Conservation (phyloP, 1,140 invertebrate genomes). For the Lutraria rhynchaena region DNA sequence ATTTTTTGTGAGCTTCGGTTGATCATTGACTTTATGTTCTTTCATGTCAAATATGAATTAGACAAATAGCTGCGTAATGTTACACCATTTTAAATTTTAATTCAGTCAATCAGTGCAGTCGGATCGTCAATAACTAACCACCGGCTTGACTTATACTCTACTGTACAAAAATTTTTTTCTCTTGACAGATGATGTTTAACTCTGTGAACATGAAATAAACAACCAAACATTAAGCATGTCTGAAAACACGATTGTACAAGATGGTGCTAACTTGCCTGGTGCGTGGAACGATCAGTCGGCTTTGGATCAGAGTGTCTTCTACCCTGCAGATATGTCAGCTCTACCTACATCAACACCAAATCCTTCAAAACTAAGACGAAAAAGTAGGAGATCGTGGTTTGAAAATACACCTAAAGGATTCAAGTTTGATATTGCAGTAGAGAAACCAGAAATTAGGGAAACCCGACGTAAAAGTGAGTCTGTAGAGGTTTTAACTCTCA, state of each 20-base stretch:
- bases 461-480: conserved; percentile 56
- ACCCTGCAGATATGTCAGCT: conserved; percentile 49
- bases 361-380: conserved; percentile 47
- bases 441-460: conserved; percentile 50
- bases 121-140: too few relatives aligned
- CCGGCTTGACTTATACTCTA: too few relatives aligned
- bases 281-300: not conserved
- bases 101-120: too few relatives aligned
- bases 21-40: too few relatives aligned
- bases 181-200: too few relatives aligned
- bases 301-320: conserved; percentile 35
- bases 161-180: too few relatives aligned
- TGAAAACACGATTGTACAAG: conserved; percentile 4
- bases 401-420: conserved; percentile 65
- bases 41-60: too few relatives aligned
- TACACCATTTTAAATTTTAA: too few relatives aligned
- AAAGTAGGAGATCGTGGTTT: conserved; percentile 71
- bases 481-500: conserved; percentile 72
- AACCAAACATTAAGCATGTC: not conserved
- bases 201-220: too few relatives aligned
- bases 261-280: not conserved
- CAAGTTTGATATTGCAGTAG: conserved; percentile 63
- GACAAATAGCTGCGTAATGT: too few relatives aligned
- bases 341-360: conserved; percentile 51
- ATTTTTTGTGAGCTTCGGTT: too few relatives aligned